phyloP scores from a whole-genome alignment of 1,140 invertebrate genomes.

The Drosophila micromelanica region DNA sequence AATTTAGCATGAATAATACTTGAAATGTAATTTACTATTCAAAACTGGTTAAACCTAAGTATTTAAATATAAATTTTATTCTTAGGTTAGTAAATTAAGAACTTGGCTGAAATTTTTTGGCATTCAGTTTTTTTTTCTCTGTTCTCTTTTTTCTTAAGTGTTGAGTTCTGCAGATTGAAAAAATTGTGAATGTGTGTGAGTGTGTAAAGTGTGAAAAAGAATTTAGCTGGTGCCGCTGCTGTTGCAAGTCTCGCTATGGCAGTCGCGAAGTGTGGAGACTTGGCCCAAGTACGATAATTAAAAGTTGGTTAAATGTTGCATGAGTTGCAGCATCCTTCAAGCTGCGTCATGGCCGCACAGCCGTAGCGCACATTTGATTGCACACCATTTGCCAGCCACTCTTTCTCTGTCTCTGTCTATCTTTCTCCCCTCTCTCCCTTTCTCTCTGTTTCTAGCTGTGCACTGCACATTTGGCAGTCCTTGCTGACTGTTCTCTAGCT shows the following conservation, averaged over 20 bases:
- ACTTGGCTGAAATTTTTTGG: too few relatives aligned
- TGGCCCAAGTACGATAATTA: slow-evolving; percentile 74
- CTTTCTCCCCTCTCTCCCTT: slow-evolving; percentile 9
- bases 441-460: background rate
- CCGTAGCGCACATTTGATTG: slow-evolving; percentile 65
- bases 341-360: slow-evolving; percentile 42
- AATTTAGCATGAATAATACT: too few relatives aligned
- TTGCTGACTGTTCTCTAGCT: slow-evolving; percentile 5
- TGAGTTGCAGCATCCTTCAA: slow-evolving; percentile 72
- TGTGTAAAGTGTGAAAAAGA: slow-evolving; percentile 30
- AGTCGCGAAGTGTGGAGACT: slow-evolving; percentile 35
- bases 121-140: too few relatives aligned
- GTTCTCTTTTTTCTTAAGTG: background rate
- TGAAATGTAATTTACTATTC: too few relatives aligned
- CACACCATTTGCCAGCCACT: slow-evolving; percentile 70
- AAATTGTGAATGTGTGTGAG: slow-evolving; percentile 23
- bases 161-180: background rate
- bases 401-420: background rate
- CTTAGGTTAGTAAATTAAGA: too few relatives aligned
- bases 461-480: slow-evolving; percentile 32
- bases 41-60: too few relatives aligned
- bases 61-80: too few relatives aligned
- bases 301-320: slow-evolving; percentile 80
- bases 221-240: slow-evolving; percentile 46
- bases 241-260: slow-evolving; percentile 19